A percentile compares a stretch with the other conserved stretches of the same genome.
Conservation (phyloP, 2,113 vertebrate species). For the Psittacula cyanocephala region DNA sequence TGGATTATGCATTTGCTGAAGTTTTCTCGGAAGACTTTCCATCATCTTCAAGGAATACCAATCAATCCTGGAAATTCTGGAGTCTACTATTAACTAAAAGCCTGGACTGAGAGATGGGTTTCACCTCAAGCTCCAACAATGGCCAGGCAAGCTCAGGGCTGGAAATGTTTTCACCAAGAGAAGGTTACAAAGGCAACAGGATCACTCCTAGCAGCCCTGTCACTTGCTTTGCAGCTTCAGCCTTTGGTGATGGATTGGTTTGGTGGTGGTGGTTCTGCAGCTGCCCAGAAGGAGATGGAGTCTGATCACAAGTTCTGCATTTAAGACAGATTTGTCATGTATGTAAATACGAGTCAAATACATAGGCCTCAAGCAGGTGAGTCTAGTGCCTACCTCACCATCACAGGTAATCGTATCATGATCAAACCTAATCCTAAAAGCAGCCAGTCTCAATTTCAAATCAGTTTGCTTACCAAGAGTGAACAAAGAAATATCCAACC, state of each 20-base stretch:
- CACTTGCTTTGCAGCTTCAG: neutral
- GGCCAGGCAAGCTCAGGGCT: neutral
- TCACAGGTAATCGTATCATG: neutral
- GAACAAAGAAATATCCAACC: neutral
- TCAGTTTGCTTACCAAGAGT: neutral
- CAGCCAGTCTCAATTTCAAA: neutral
- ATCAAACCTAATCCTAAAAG: neutral
- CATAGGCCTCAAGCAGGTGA: neutral
- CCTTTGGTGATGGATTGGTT: neutral
- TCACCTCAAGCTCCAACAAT: neutral
- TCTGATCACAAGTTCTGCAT: neutral
- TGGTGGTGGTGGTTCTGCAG: neutral
- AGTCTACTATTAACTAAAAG: slow-evolving; percentile 4
- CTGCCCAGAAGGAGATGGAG: neutral
- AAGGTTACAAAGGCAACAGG: neutral
- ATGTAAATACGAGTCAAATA: neutral
- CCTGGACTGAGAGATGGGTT: neutral
- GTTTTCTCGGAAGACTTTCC: neutral
- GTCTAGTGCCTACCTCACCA: neutral
- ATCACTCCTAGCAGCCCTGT: neutral
- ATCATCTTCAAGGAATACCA: neutral
- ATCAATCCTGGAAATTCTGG: neutral
- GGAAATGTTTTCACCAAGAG: neutral
- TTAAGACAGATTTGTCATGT: neutral
- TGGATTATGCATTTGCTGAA: neutral